Evolutionary conservation across 1,140 invertebrate species (phyloP), one percentile per base, ranked within the genome.

Genomic region (Helicorthomorpha holstii): DNA sequence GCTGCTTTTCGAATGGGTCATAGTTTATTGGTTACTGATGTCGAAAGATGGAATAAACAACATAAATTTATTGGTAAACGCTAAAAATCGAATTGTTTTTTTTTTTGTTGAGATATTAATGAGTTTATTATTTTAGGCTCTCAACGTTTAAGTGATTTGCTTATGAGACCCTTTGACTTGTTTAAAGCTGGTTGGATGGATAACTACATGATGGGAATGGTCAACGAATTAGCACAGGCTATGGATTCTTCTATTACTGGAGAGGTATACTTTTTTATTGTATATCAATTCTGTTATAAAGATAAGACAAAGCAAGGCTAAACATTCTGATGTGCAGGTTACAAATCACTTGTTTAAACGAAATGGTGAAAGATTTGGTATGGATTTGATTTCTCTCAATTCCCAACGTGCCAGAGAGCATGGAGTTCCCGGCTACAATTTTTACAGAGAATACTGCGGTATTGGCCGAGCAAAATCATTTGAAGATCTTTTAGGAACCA

Each of bases 241-340:
- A 91, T 92, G 85, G 89, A 94, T 60, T 85, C 91, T 63, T 86
- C 87, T 0, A 85, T 94, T 53, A 91, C 88, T 0, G 84, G 88
- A 69, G 85, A 92, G 71, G 86, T 77, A 60, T 53, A 26, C 48
- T 16, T 26, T 53, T n/a, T 22, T 25, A 26, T 53, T 53, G 26
- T 44, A 22, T 27, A 44, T 23, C n/a, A n/a, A n/a, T n/a, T n/a
- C n/a, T n/a, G n/a, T 3, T 3, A 16, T 3, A 7, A 24, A 38
- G 2, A 38, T 7, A 4, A 34, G 3, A 21, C 4, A 3, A 41
- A 19, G 10, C n/a, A 21, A 41, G 19, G 34, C 21, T 38, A n/a
- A 14, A 43, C 38, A 26, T 25, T 23, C 54, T 49, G 58, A 22
- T 55, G 49, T 29, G 26, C 51, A 63, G 56, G 56, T 64, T 1